Base-by-base conservation (phyloP, 2,113 vertebrate genomes). In the Saimiri boliviensis region DNA sequence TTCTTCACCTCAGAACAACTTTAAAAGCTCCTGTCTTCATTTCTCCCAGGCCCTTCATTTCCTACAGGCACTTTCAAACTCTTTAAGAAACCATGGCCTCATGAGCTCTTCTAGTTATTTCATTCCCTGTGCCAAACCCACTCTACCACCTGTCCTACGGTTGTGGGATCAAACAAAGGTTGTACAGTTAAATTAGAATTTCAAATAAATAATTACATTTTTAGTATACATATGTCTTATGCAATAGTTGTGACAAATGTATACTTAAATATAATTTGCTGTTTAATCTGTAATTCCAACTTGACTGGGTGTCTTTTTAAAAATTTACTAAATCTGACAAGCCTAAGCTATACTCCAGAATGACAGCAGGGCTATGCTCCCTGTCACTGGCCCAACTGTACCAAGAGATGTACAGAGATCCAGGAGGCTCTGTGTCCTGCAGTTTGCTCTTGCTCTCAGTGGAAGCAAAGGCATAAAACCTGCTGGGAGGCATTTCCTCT, bases 281-380 rank as follows among this genome's bases (percentile, higher is more conserved):
- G 3, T 83, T 93, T 89, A 68, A 68, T 66, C 58, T 93, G 25
- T 91, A 88, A 83, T 83, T 91, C 3, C 76, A 49, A 83, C 95
- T 77, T 91, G 88, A 58, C 30, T 63, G 11, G 47, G 3, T n/a
- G 0, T 49, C 2, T 21, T 70, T 83, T 42, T 81, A n/a, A 80
- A 94, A 92, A 54, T 82, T 89, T 68, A 23, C 32, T 74, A 86
- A 79, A 47, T 92, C 47, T 89, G 63, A 20, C n/a, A 86, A 95
- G 8, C 37, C 9, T 74, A 60, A 27, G 27, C 32, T 70, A 23
- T 81, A 35, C 8, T 25, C 54, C 12, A 68, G 45, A 86, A 96
- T 66, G 68, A 47, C 37, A 66, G 4, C 14, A 27, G 35, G 8
- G 21, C 58, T 68, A 10, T 49, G 30, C 23, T 91, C 6, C 25